A percentile compares a stretch with the other conserved stretches of the same genome.
phyloP scores from a whole-genome alignment of 1,140 invertebrate genomes.

The Ceratosolen fusciceps region DNA sequence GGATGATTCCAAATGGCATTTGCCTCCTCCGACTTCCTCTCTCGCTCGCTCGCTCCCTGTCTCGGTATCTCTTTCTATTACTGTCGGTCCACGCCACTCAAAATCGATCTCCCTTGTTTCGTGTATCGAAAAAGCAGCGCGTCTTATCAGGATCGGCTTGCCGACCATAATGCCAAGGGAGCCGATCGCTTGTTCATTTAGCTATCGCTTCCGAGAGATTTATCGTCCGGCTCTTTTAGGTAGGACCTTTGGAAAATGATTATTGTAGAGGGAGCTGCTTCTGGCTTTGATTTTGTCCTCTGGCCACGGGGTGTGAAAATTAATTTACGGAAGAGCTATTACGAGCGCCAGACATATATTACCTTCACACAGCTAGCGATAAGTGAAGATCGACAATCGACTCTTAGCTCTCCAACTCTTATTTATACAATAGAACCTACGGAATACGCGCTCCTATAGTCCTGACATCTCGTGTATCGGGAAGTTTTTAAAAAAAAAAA shows the following conservation, averaged over 20 bases:
- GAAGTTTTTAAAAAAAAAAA: too few relatives aligned
- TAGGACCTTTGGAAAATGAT: background rate
- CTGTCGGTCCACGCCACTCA: background rate
- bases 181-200: background rate
- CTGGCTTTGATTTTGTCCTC: background rate
- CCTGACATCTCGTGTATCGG: too few relatives aligned
- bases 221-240: conserved; percentile 2
- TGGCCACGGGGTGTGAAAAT: background rate
- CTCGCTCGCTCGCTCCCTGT: background rate
- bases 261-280: too few relatives aligned
- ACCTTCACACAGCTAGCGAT: too few relatives aligned
- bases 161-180: background rate
- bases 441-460: too few relatives aligned
- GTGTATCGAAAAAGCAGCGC: conserved; percentile 18
- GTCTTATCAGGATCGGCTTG: conserved; percentile 37
- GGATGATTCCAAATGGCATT: conserved; percentile 70
- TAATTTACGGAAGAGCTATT: conserved; percentile 17
- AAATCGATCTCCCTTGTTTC: conserved; percentile 37
- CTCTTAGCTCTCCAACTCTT: too few relatives aligned
- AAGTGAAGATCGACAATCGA: too few relatives aligned
- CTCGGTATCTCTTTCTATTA: background rate
- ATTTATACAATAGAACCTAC: too few relatives aligned
- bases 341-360: too few relatives aligned
- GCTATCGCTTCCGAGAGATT: conserved; percentile 2
- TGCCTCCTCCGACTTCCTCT: background rate